These are phyloP conservation scores for Pluvianellus socialis DNA, from an alignment of 2,113 vertebrate genomes.

Conservation along the genomic window DNA sequence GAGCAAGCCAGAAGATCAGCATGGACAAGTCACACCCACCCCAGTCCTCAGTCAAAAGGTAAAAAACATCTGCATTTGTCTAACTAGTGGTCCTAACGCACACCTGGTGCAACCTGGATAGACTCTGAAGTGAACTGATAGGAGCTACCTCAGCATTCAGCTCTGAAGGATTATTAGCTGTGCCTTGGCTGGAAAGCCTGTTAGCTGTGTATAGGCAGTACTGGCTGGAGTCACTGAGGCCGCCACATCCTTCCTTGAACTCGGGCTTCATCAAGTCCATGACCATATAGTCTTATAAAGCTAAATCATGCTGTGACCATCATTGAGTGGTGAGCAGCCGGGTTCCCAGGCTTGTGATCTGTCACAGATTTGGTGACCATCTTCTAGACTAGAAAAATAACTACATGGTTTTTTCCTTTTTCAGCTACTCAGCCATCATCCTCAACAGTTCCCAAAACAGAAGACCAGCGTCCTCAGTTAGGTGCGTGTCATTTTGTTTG, in stretches of 20 bases:
- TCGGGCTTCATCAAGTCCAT: background rate
- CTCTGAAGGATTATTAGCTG: background rate
- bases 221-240: background rate
- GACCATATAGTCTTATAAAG: background rate
- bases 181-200: background rate
- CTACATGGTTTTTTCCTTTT: background rate
- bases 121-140: background rate
- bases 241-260: background rate
- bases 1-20: slow-evolving; percentile 84
- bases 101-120: background rate
- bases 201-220: background rate
- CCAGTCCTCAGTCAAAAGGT: slow-evolving; percentile 84
- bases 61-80: background rate
- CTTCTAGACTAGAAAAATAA: background rate
- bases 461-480: slow-evolving; percentile 87
- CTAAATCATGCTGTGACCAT: background rate
- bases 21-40: slow-evolving; percentile 82
- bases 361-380: background rate
- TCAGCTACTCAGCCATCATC: slow-evolving; percentile 83
- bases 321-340: background rate
- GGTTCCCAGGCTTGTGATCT: background rate
- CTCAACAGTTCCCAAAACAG: slow-evolving; percentile 84
- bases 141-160: background rate
- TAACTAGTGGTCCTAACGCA: background rate
- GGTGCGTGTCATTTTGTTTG: slow-evolving; percentile 70